Evolutionary conservation across 2,113 vertebrate species (phyloP).

Genomic region (Corydoras sp.): DNA sequence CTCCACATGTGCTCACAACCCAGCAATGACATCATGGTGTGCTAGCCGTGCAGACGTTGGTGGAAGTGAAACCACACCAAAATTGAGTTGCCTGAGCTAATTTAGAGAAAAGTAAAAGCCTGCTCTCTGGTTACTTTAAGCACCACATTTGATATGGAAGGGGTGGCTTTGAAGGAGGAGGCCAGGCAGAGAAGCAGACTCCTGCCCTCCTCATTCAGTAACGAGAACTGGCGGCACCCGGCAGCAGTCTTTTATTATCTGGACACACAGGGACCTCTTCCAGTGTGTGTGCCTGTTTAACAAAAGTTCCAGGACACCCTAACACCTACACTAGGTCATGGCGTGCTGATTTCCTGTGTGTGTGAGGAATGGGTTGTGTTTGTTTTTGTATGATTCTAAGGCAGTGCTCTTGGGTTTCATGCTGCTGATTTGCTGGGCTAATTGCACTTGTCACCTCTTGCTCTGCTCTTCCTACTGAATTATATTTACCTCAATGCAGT

Average conservation of each 20-base stretch:
- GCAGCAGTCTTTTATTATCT: slow-evolving; percentile 46
- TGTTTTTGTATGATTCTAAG: slow-evolving; percentile 40
- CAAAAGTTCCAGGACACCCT: slow-evolving; percentile 32
- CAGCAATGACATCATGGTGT: slow-evolving; percentile 53
- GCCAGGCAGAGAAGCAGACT: slow-evolving; percentile 31
- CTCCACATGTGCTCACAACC: slow-evolving; percentile 52
- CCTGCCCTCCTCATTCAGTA: slow-evolving; percentile 39
- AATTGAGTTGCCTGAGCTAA: slow-evolving; percentile 56
- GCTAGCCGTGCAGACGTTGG: slow-evolving; percentile 43
- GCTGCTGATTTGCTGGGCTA: slow-evolving; percentile 21
- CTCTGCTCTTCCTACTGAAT: not conserved
- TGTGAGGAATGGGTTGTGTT: slow-evolving; percentile 16
- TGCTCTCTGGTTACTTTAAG: slow-evolving; percentile 56
- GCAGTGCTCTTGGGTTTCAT: slow-evolving; percentile 25
- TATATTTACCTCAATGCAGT: too few species aligned
- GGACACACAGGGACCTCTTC: slow-evolving; percentile 35
- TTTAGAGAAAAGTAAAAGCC: slow-evolving; percentile 53
- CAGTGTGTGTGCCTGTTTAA: slow-evolving; percentile 29
- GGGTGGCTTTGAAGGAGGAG: slow-evolving; percentile 44
- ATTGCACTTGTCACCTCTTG: slow-evolving; percentile 2
- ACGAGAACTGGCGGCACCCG: slow-evolving; percentile 36
- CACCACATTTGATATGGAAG: slow-evolving; percentile 55
- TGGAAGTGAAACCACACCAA: slow-evolving; percentile 51
- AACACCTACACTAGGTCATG: slow-evolving; percentile 38
- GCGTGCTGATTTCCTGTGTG: slow-evolving; percentile 35